phyloP scores from a whole-genome alignment of 2,888 invertebrate genomes.

The Marasmarcha lunaedactyla region DNA sequence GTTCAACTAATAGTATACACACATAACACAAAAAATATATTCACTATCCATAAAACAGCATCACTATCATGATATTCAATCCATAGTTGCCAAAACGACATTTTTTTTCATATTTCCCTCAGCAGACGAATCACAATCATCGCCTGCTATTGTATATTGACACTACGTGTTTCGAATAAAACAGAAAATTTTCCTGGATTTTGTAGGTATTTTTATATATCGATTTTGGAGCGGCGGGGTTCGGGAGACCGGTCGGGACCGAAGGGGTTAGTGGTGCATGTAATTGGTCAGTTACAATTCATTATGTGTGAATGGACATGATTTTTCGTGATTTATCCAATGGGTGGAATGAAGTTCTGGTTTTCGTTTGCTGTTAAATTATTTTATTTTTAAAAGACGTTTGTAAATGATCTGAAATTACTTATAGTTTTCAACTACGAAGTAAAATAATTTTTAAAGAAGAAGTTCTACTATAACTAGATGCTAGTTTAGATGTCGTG shows the following conservation, averaged over 20 bases:
- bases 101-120: conserved; percentile 36
- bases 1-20: no score
- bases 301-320: conserved; percentile 42
- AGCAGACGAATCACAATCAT: conserved; percentile 62
- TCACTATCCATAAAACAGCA: no score
- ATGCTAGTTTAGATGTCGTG: no score
- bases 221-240: conserved; percentile 34
- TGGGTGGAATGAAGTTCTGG: no score
- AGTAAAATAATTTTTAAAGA: no score
- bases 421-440: no score
- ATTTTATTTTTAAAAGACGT: no score
- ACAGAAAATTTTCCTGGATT: conserved; percentile 42
- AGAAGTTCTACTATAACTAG: no score
- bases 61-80: conserved; percentile 43
- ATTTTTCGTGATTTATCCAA: conserved; percentile 35
- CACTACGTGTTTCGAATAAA: conserved; percentile 61
- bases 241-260: conserved; percentile 26
- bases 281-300: conserved; percentile 67
- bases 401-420: no score
- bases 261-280: conserved; percentile 59
- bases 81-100: conserved; percentile 33
- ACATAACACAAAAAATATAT: no score
- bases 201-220: conserved; percentile 62
- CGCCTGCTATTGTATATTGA: conserved; percentile 62
- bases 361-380: no score